A percentile compares a stretch with the other conserved stretches of the same genome.
Conservation (phyloP, 2,888 invertebrate species). For the Cantharis lateralis region DNA sequence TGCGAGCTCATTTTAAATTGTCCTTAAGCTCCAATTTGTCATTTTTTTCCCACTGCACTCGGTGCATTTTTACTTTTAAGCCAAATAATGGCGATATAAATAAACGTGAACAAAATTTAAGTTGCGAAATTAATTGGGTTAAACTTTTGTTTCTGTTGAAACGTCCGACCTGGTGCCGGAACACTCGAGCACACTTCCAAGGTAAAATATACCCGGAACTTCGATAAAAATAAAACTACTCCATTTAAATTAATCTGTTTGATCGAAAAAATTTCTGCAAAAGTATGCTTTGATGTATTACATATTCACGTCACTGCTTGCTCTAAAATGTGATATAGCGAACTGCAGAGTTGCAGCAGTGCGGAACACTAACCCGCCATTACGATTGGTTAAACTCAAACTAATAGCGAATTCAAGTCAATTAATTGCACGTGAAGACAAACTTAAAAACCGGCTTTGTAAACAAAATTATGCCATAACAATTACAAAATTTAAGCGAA, state of each 20-base stretch:
- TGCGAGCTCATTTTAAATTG: background rate
- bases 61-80: background rate
- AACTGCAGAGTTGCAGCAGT: conserved; percentile 1
- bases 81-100: background rate
- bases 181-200: background rate
- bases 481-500: no score
- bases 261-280: background rate
- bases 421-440: background rate
- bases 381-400: background rate
- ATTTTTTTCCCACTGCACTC: background rate
- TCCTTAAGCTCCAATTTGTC: background rate
- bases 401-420: background rate
- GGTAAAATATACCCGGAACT: background rate
- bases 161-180: no score
- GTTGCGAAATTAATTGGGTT: background rate
- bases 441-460: background rate
- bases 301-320: background rate
- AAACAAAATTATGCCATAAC: no score
- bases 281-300: background rate
- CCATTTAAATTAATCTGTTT: background rate
- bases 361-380: background rate
- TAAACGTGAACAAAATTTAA: background rate
- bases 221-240: background rate
- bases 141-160: background rate
- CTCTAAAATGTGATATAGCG: background rate